Conservation (phyloP, 2,113 vertebrate species). For the Engraulis encrasicolus region DNA sequence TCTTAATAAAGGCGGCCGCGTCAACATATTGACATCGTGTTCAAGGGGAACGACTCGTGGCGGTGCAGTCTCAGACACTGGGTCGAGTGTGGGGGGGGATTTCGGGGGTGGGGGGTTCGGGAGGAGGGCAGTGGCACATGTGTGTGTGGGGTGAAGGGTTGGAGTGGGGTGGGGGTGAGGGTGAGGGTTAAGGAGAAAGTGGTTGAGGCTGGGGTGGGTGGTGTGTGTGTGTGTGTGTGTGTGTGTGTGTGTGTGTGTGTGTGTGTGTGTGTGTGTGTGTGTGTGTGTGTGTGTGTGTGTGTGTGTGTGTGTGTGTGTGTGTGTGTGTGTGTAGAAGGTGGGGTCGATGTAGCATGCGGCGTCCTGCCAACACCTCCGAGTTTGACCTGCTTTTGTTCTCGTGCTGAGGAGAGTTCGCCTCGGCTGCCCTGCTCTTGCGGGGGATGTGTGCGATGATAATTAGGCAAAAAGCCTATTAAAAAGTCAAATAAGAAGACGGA, state of each 20-base stretch:
- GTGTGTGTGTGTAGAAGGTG: constrained; percentile 56
- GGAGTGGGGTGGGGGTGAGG: neutral
- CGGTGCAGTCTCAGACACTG: constrained; percentile 43
- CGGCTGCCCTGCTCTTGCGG: constrained; percentile 80
- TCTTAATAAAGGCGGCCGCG: constrained; percentile 98
- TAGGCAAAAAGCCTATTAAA: constrained; percentile 93
- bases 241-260: constrained; percentile 32
- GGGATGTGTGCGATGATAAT: constrained; percentile 89
- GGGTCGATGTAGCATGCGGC: constrained; percentile 72
- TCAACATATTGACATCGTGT: constrained; percentile 99
- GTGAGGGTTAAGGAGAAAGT: neutral
- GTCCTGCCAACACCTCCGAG: constrained; percentile 77
- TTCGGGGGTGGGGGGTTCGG: neutral
- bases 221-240: constrained; percentile 59
- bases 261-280: neutral
- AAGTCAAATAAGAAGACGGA: constrained; percentile 95
- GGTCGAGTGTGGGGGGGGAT: neutral
- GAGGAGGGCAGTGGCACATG: neutral
- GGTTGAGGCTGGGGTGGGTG: constrained; percentile 2
- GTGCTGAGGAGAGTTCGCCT: constrained; percentile 55
- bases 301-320: constrained; percentile 55
- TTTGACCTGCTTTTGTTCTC: constrained; percentile 88
- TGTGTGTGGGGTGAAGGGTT: neutral
- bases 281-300: neutral
- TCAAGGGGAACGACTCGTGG: constrained; percentile 92